Conservation (phyloP, 1,140 invertebrate genomes). For the Drosophila lowei region DNA sequence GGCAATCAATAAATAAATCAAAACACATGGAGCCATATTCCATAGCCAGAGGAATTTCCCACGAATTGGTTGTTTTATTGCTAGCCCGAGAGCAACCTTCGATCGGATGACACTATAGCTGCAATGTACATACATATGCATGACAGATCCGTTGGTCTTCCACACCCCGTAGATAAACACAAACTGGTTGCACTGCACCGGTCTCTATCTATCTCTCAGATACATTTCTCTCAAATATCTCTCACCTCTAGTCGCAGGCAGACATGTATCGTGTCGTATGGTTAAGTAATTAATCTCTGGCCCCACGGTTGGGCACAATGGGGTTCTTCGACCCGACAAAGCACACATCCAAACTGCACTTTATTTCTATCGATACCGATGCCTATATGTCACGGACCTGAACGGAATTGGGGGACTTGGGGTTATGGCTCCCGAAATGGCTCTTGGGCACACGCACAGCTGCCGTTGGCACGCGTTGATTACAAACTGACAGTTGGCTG, state of each 20-base stretch:
- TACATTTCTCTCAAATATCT: slow-evolving; percentile 14
- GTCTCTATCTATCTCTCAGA: slow-evolving; percentile 26
- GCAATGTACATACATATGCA: not conserved
- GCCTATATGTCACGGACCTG: slow-evolving; percentile 25
- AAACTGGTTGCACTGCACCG: slow-evolving; percentile 22
- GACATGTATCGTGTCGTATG: slow-evolving; percentile 36
- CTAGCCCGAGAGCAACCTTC: slow-evolving; percentile 16
- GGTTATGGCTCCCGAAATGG: slow-evolving; percentile 9
- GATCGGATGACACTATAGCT: slow-evolving; percentile 43
- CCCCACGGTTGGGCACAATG: slow-evolving; percentile 16
- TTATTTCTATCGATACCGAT: slow-evolving; percentile 26
- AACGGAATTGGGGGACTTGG: not conserved
- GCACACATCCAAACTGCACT: not conserved
- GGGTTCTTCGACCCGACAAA: slow-evolving; percentile 5
- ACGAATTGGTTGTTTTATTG: slow-evolving; percentile 1
- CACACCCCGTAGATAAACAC: slow-evolving; percentile 30
- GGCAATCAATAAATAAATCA: slow-evolving; percentile 45
- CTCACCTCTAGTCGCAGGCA: slow-evolving; percentile 6
- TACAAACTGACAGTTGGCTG: slow-evolving; percentile 65
- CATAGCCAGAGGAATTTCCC: slow-evolving; percentile 31
- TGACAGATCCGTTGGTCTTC: slow-evolving; percentile 2
- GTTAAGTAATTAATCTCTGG: slow-evolving; percentile 48
- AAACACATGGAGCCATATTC: slow-evolving; percentile 16
- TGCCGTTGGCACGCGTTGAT: slow-evolving; percentile 62
- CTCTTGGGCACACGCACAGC: slow-evolving; percentile 59